These are phyloP conservation scores for Parnassius orleans DNA, from an alignment of 2,888 invertebrate genomes.

Conservation along the genomic window DNA sequence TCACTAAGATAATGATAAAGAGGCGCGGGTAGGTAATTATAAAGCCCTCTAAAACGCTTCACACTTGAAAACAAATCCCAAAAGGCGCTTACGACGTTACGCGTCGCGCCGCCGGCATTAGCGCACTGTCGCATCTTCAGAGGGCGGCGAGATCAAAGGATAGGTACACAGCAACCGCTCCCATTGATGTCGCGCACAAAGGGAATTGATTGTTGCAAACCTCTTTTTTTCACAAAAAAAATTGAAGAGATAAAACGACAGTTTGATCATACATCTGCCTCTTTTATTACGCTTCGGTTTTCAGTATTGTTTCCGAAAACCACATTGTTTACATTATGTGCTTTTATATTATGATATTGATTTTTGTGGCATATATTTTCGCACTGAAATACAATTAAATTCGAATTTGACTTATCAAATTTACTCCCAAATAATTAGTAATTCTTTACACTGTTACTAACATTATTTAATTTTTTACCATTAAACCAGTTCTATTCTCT, in stretches of 20 bases:
- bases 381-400: too few relatives aligned
- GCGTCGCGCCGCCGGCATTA: constrained; percentile 63
- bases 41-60: constrained; percentile 26
- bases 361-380: too few relatives aligned
- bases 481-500: too few relatives aligned
- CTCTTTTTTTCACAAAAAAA: constrained; percentile 60
- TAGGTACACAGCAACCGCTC: constrained; percentile 78
- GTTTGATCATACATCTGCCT: constrained; percentile 69
- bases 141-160: constrained; percentile 80
- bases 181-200: constrained; percentile 80
- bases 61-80: constrained; percentile 31
- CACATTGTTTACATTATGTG: constrained; percentile 17
- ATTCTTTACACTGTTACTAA: too few relatives aligned
- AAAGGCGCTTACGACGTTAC: constrained; percentile 54
- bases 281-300: constrained; percentile 39
- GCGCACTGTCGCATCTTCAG: constrained; percentile 78
- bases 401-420: too few relatives aligned
- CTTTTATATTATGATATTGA: constrained; percentile 10
- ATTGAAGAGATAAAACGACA: constrained; percentile 46
- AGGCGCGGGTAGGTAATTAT: constrained; percentile 22
- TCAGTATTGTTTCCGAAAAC: constrained; percentile 27
- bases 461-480: too few relatives aligned
- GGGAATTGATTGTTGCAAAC: constrained; percentile 80
- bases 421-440: too few relatives aligned
- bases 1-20: constrained; percentile 22